Evolutionary conservation across 2,888 invertebrate species (phyloP).

Genomic region (Agrilus mali): DNA sequence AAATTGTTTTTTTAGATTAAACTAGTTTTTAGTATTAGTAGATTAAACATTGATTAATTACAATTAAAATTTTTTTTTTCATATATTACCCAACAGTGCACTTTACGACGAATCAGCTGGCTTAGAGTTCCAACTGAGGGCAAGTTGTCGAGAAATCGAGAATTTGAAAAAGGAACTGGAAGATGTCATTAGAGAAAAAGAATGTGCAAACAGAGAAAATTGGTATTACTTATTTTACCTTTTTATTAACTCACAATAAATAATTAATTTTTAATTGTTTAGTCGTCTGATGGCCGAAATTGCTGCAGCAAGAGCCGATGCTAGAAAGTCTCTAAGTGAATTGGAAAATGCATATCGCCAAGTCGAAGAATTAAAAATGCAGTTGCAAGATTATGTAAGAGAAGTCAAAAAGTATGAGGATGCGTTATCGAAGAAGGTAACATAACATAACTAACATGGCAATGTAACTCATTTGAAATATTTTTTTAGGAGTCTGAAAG

Average conservation of each 20-base stretch:
- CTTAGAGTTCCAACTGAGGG: constrained; percentile 38
- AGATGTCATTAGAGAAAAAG: constrained; percentile 41
- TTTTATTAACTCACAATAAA: no score
- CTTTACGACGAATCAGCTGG: constrained; percentile 29
- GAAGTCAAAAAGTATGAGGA: constrained; percentile 73
- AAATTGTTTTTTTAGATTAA: no score
- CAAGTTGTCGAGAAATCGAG: constrained; percentile 41
- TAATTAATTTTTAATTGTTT: constrained; percentile 5
- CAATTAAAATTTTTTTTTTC: no score
- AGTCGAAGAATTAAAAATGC: constrained; percentile 59
- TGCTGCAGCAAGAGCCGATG: constrained; percentile 47
- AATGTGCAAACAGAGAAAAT: constrained; percentile 50
- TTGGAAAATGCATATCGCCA: constrained; percentile 57
- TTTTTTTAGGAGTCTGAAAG: constrained; percentile 58
- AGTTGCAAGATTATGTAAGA: constrained; percentile 68
- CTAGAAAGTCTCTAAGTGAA: constrained; percentile 50
- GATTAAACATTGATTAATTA: no score
- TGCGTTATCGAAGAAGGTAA: constrained; percentile 53
- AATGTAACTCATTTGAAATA: not conserved
- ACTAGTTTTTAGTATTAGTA: no score
- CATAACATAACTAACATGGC: constrained; percentile 6
- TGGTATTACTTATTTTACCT: constrained; percentile 16
- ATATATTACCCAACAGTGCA: no score
- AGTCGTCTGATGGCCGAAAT: constrained; percentile 64
- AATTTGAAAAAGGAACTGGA: constrained; percentile 47